Base-by-base conservation (phyloP, 2,797 vertebrate genomes). In the Euthynnus affinis region DNA sequence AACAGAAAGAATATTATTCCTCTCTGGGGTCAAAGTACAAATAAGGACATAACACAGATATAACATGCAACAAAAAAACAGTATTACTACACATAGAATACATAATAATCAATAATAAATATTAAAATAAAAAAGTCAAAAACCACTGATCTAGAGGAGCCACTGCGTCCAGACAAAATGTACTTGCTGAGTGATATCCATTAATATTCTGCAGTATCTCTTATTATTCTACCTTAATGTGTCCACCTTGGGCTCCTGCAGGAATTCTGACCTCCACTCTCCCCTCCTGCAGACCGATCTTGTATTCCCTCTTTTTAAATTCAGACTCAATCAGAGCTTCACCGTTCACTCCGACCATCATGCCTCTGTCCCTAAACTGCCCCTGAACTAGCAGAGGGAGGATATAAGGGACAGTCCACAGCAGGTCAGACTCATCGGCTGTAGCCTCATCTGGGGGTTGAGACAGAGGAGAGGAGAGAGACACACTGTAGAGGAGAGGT, bases 211-310 rank as follows among this genome's bases (percentile, higher is more conserved):
- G 10, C 37, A 37, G 37, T 37, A 37, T 20, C 2, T 18, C 2
- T 48, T 20, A 17, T 32, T 56, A n/a, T 1, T 55, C 8, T 78
- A 93, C 91, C 91, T 85, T 87, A 10, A 89, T 17, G 44, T 86
- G 81, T 49, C 71, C 86, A 14, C 83, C 89, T 0, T 4, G n/a
- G 23, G 77, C 81, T 67, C 87, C 85, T 3, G 58, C 8, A 37
- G 90, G 89, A 63, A 94, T 74, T 62, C 79, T 74, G 74, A 93
- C 23, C 68, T 88, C 84, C 25, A 89, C 32, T 15, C 40, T 71
- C 6, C 83, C 80, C 1, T 84, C 77, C 56, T 68, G 84, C 55
- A 88, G 46, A 9, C 48, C 4, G 2, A 89, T 67, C 46, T 76
- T 42, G 55, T 83, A 90, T 9, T 82, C 84, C 5, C 66, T 68